phyloP scores from a whole-genome alignment of 2,888 invertebrate species.

The Pycnomerus fuliginosus region DNA sequence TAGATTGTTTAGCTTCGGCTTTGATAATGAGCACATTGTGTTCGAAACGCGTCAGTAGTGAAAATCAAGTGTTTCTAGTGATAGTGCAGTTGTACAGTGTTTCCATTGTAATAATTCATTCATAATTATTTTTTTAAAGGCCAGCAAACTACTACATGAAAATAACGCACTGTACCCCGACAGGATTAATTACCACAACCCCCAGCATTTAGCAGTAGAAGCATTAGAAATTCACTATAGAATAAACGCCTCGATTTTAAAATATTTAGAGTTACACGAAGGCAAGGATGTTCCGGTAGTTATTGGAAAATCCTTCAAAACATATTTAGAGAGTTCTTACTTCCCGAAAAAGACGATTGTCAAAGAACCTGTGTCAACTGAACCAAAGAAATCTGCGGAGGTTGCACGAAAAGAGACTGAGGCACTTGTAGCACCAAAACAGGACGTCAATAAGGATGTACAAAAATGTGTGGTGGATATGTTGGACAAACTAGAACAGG shows the following conservation, averaged over 20 bases:
- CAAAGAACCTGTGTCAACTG: constrained; percentile 5
- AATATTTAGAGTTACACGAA: constrained; percentile 77
- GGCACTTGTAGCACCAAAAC: too few relatives aligned
- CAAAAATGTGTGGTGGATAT: constrained; percentile 30
- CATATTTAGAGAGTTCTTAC: constrained; percentile 17
- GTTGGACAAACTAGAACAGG: constrained; percentile 3
- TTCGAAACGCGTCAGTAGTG: too few relatives aligned
- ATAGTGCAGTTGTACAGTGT: too few relatives aligned
- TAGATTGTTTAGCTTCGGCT: too few relatives aligned
- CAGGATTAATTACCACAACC: constrained; percentile 82
- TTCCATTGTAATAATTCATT: too few relatives aligned
- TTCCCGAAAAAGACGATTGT: constrained; percentile 23
- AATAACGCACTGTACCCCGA: constrained; percentile 81
- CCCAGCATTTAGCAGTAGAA: constrained; percentile 82
- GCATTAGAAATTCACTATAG: constrained; percentile 83
- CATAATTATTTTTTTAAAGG: constrained; percentile 54
- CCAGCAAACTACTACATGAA: constrained; percentile 74
- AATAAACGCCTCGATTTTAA: constrained; percentile 86
- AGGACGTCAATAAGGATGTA: constrained; percentile 24
- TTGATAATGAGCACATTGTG: too few relatives aligned
- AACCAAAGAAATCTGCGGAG: neutral
- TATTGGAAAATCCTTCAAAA: constrained; percentile 50
- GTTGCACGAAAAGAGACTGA: too few relatives aligned
- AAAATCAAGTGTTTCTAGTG: too few relatives aligned
- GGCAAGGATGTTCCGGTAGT: constrained; percentile 64